Evolutionary conservation across 2,797 vertebrate species (phyloP), one percentile per base, ranked within the genome.

Genomic region (Dipus sagitta): DNA sequence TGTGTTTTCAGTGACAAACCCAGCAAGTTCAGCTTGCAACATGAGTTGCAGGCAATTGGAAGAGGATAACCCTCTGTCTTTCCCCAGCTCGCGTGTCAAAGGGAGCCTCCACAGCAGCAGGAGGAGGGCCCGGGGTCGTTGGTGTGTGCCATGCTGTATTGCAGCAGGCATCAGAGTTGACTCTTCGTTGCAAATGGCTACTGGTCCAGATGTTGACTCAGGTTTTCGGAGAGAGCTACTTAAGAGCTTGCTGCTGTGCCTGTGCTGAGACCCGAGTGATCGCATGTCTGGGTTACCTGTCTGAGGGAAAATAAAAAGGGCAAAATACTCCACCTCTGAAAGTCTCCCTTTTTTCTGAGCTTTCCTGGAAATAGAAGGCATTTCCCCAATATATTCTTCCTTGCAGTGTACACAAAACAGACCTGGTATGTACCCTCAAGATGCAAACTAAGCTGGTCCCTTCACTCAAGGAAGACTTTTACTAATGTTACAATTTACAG

Each of bases 281-380:
- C 1, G 8, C 62, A 30, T 90, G 42, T 84, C 75, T 87, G 79
- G 28, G 4, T 79, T 94, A 62, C 78, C 82, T 32, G 47, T 65
- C 81, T 62, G 86, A 94, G 88, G 93, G 96, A 74, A 94, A 97
- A 95, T 96, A 95, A 97, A 97, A 93, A 91, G 96, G 97, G 96
- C 95, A 92, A 91, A 95, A 93, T 84, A 91, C 32, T 72, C 67
- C 88, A 92, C 42, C 75, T 96, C 92, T 95, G 83, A 24, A 96
- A 95, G 96, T 96, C 96, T 97, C 92, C 97, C 96, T 96, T 96
- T 96, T 96, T 90, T 96, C 92, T 96, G 96, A 97, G 95, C 88
- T 96, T 92, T 93, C 75, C 77, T 96, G 95, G 94, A 92, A 93
- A 89, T 76, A 64, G 72, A 93, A 79, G 81, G 34, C 70, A 86